Percentiles rank a stretch among this genome's conserved stretches.
These are phyloP conservation scores for Hippocampus kuda DNA, from an alignment of 2,797 vertebrate species.

Conservation along the genomic window DNA sequence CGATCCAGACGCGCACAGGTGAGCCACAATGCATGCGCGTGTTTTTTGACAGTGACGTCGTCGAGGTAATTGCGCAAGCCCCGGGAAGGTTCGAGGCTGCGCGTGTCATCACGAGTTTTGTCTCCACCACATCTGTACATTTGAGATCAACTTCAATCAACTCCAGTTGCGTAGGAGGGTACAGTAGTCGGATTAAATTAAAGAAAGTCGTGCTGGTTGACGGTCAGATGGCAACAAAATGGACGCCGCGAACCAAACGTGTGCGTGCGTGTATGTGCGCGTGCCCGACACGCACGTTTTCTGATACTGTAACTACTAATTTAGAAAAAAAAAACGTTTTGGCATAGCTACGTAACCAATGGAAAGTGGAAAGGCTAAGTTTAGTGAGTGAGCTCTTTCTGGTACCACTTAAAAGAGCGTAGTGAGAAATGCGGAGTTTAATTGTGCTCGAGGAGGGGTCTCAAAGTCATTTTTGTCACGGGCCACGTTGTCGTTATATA, in stretches of 20 bases:
- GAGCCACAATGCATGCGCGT: background rate
- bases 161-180: background rate
- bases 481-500: background rate
- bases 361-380: background rate
- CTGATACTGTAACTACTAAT: background rate
- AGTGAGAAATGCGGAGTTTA: background rate
- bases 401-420: background rate
- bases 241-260: background rate
- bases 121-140: background rate
- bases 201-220: background rate
- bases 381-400: background rate
- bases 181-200: background rate
- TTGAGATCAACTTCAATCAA: background rate
- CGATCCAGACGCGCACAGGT: background rate
- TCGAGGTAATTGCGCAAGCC: slow-evolving; percentile 7
- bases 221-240: background rate
- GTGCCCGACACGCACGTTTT: background rate
- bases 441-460: background rate
- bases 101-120: background rate
- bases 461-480: background rate
- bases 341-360: background rate
- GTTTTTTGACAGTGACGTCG: background rate
- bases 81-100: background rate
- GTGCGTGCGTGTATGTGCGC: background rate
- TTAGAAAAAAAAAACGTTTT: background rate